Percentiles rank a stretch among this genome's conserved stretches.
phyloP scores from a whole-genome alignment of 2,888 invertebrate genomes.

The Hedya salicella region DNA sequence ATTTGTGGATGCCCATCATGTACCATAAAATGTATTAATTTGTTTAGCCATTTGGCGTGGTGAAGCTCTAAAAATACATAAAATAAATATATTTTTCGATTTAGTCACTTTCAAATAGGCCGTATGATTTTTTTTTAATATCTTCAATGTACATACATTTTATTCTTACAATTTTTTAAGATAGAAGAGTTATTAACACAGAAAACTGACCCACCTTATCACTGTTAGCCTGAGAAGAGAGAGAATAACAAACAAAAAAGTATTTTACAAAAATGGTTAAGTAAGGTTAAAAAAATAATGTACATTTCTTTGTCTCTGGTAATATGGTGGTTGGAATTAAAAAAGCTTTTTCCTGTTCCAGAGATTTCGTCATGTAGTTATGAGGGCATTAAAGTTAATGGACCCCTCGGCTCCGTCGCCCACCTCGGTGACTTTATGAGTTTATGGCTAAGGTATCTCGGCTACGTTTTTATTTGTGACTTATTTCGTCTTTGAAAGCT shows the following conservation, averaged over 20 bases:
- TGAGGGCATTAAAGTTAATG: constrained; percentile 79
- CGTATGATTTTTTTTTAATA: no score
- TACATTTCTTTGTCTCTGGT: constrained; percentile 52
- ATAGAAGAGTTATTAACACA: no score
- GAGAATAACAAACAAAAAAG: neutral
- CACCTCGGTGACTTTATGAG: constrained; percentile 70
- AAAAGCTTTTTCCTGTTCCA: constrained; percentile 75
- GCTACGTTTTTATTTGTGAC: constrained; percentile 64
- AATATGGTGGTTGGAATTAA: constrained; percentile 63
- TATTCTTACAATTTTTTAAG: no score
- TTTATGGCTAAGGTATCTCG: constrained; percentile 66
- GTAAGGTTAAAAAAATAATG: constrained; percentile 30
- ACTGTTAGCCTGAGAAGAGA: no score
- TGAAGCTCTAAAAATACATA: no score
- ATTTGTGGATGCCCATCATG: no score
- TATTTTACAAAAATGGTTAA: constrained; percentile 1
- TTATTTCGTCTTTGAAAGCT: constrained; percentile 58
- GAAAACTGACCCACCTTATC: neutral
- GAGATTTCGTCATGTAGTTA: constrained; percentile 76
- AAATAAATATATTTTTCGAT: no score
- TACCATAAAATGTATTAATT: no score
- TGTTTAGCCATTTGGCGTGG: no score
- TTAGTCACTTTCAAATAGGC: no score
- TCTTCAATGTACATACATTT: no score
- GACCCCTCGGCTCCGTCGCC: constrained; percentile 62